These are phyloP conservation scores for Luffia ferchaultella DNA, from an alignment of 2,888 invertebrate genomes.

Conservation along the genomic window DNA sequence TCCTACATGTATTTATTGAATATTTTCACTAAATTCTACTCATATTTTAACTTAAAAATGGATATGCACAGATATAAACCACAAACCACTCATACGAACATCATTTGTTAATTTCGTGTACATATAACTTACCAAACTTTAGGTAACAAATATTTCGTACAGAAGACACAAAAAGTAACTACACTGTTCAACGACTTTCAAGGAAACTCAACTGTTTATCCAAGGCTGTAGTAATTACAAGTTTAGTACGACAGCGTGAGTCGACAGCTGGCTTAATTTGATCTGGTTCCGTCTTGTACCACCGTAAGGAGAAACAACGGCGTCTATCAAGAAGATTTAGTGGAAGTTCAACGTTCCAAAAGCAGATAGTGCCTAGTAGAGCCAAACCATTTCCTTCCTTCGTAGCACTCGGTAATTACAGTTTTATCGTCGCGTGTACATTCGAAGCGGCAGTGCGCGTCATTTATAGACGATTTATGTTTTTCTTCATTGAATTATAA, in stretches of 20 bases:
- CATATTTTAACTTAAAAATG: too few species aligned
- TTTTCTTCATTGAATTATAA: too few species aligned
- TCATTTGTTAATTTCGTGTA: too few species aligned
- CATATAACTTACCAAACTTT: too few species aligned
- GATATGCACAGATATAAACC: too few species aligned
- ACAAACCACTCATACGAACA: too few species aligned
- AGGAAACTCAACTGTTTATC: background rate
- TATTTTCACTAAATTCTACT: too few species aligned
- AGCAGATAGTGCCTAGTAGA: conserved; percentile 7
- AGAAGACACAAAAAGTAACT: too few species aligned
- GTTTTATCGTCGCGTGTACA: conserved; percentile 21
- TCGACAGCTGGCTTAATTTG: background rate
- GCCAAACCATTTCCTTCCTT: conserved; percentile 17
- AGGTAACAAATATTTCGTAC: too few species aligned
- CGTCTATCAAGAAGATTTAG: conserved; percentile 16
- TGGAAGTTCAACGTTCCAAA: conserved; percentile 7
- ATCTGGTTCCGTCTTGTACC: background rate
- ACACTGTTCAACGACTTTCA: too few species aligned
- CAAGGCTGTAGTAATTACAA: background rate
- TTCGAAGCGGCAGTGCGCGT: background rate
- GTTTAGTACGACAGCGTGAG: conserved; percentile 1
- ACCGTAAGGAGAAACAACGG: background rate
- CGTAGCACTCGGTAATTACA: conserved; percentile 23
- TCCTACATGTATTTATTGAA: too few species aligned
- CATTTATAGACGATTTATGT: too few species aligned